phyloP scores from a whole-genome alignment of 2,888 invertebrate species.

The Anagyrus pseudococci region DNA sequence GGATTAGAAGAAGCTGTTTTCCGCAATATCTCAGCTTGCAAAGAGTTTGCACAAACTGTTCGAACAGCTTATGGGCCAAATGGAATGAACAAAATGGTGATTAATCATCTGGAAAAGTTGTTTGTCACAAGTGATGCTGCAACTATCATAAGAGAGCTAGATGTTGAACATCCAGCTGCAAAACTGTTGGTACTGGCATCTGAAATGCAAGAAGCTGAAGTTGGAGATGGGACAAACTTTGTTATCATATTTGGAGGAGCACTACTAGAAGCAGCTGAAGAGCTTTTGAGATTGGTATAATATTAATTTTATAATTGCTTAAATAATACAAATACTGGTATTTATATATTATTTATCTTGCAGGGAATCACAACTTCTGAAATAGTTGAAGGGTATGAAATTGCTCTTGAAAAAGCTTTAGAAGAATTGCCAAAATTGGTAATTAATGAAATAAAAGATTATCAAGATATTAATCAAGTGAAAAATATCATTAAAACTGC shows the following conservation, averaged over 20 bases:
- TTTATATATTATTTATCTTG: too few species aligned
- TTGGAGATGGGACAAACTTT: slow-evolving; percentile 99
- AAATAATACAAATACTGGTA: too few species aligned
- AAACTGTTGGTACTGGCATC: slow-evolving; percentile 95
- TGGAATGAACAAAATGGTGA: slow-evolving; percentile 99
- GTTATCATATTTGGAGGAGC: slow-evolving; percentile 95
- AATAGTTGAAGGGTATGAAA: slow-evolving; percentile 94
- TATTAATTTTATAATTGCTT: slow-evolving; percentile 5
- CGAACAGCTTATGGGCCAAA: slow-evolving; percentile 97
- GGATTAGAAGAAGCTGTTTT: slow-evolving; percentile 98
- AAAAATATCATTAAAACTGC: slow-evolving; percentile 78
- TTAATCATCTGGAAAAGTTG: slow-evolving; percentile 97
- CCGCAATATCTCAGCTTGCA: slow-evolving; percentile 94
- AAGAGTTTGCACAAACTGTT: slow-evolving; percentile 92
- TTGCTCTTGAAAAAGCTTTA: slow-evolving; percentile 85
- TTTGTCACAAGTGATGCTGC: slow-evolving; percentile 99
- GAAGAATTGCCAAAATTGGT: slow-evolving; percentile 87
- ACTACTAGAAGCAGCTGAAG: slow-evolving; percentile 89
- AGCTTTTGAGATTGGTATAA: slow-evolving; percentile 80
- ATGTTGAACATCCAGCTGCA: slow-evolving; percentile 98
- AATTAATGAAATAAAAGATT: slow-evolving; percentile 78
- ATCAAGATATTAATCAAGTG: slow-evolving; percentile 72
- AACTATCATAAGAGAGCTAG: slow-evolving; percentile 93
- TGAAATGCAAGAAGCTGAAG: slow-evolving; percentile 98
- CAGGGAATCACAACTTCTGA: slow-evolving; percentile 95